Conservation (phyloP, 1,140 invertebrate species). For the Radopholus similis region DNA sequence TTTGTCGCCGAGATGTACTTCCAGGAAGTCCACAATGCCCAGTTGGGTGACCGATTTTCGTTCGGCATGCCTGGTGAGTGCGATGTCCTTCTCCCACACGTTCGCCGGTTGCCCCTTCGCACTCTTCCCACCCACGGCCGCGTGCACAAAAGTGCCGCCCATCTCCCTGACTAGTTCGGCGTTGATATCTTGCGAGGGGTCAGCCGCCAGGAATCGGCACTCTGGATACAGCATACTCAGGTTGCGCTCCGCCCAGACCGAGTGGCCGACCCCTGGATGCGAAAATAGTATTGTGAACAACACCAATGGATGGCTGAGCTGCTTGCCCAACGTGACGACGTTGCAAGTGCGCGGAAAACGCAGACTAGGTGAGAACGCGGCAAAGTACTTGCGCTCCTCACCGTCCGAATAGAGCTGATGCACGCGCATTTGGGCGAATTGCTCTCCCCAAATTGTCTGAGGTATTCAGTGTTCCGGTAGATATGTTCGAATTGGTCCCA, state of each 20-base stretch:
- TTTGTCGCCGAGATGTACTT: neutral
- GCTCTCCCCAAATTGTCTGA: constrained; percentile 4
- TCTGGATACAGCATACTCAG: constrained; percentile 6
- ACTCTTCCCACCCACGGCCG: neutral
- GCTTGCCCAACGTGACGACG: constrained; percentile 3
- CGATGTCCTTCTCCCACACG: neutral
- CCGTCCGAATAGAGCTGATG: constrained; percentile 1
- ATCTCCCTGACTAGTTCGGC: neutral
- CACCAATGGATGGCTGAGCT: neutral
- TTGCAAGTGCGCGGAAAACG: neutral
- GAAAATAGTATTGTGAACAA: neutral
- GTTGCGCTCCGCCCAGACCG: constrained; percentile 5
- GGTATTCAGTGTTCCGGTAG: neutral
- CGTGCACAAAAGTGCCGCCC: constrained; percentile 13
- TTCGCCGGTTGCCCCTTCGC: neutral
- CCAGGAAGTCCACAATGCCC: constrained; percentile 14
- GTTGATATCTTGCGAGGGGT: constrained; percentile 1
- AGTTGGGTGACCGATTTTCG: constrained; percentile 2
- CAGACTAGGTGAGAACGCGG: constrained; percentile 2
- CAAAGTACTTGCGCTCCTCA: constrained; percentile 15
- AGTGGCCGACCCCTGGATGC: constrained; percentile 1
- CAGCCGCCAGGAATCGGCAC: neutral
- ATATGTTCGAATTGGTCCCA: neutral
- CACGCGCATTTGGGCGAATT: neutral
- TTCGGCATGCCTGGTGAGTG: neutral